These are phyloP conservation scores for Chelonoidis abingdonii DNA, from an alignment of 2,113 vertebrate genomes.

Conservation along the genomic window DNA sequence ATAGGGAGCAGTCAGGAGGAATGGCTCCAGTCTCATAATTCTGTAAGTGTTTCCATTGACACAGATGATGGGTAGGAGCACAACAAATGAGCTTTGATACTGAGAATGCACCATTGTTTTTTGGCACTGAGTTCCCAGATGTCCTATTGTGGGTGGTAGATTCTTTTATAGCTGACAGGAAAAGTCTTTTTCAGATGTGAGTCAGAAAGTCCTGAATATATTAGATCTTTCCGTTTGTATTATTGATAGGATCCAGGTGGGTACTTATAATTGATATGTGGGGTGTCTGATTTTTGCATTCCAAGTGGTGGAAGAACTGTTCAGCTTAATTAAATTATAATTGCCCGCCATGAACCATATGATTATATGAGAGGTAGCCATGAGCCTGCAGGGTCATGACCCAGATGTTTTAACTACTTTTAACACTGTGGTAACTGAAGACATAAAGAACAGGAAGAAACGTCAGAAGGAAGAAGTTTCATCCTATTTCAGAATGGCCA, in stretches of 20 bases:
- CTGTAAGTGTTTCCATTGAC: not conserved
- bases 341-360: slow-evolving; percentile 9
- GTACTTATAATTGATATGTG: slow-evolving; percentile 19
- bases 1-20: not conserved
- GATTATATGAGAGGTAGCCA: slow-evolving; percentile 32
- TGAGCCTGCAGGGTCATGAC: not conserved
- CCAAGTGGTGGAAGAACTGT: slow-evolving; percentile 8
- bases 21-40: not conserved
- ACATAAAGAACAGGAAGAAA: not conserved
- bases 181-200: not conserved
- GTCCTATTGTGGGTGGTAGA: not conserved
- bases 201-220: not conserved
- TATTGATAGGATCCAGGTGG: slow-evolving; percentile 8
- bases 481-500: not conserved
- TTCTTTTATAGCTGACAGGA: not conserved
- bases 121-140: not conserved
- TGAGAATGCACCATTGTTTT: not conserved
- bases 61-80: not conserved
- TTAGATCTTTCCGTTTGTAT: not conserved
- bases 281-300: slow-evolving; percentile 41
- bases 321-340: slow-evolving; percentile 53
- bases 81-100: not conserved
- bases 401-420: not conserved
- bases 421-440: not conserved
- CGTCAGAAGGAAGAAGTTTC: not conserved